Evolutionary conservation across 2,113 vertebrate species (phyloP), one percentile per base, ranked within the genome.

Genomic region (Sakesphorus luctuosus): DNA sequence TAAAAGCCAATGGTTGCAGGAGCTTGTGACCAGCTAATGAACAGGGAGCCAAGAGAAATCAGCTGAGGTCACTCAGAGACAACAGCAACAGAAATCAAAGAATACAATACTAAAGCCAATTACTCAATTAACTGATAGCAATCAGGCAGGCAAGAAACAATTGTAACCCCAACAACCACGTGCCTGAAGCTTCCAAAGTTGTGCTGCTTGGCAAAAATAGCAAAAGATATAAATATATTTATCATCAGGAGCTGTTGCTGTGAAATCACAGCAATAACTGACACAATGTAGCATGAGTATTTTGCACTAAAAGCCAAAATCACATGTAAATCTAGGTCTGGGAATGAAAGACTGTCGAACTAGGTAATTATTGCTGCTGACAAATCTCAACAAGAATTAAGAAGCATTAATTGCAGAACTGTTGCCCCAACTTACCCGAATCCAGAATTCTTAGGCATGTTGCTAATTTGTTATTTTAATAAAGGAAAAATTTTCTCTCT

Each of bases 401-500:
- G 35, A 49, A 33, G 44, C 29, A 47, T 44, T 73, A 53, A 61
- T 36, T 55, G n/a, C 29, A 81, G 50, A 89, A 84, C 2, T 52
- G 20, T 10, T 43, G 25, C 17, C 21, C 24, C 11, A 63, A 20
- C 18, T 74, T 69, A 52, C 12, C 4, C 10, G 26, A 49, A 19
- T n/a, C 58, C 15, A 8, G 78, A 72, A 79, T 26, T 35, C 35
- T 67, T 52, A 40, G 23, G 73, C 28, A 68, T 6, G 18, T 17
- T 49, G 29, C 31, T 67, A 33, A 66, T 44, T 23, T 11, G 9
- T 76, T 46, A 68, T 40, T 75, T 26, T n/a, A 15, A 5, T 72
- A 31, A 77, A n/a, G 44, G 40, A 77, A 73, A 91, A 59, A 88
- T 95, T 96, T 98, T 98, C 98, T 98, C 94, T 61, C 97, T 97